Conservation (phyloP, 2,797 vertebrate genomes). For the Petrocephalus schoutedeni region DNA sequence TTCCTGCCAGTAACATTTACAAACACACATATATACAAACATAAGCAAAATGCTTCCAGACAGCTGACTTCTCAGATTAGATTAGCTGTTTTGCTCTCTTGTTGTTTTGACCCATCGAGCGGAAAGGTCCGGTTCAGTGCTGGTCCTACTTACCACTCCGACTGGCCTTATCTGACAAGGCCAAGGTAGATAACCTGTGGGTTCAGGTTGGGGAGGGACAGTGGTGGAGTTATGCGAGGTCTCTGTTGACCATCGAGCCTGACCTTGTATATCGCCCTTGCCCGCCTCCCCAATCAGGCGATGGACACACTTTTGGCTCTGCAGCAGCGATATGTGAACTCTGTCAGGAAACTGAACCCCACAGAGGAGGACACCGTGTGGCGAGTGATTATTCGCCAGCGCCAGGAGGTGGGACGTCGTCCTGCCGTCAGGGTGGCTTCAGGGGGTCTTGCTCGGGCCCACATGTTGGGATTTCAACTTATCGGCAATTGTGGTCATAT, state of each 20-base stretch:
- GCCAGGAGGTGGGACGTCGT: slow-evolving; percentile 61
- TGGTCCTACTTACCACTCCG: neutral
- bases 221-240: neutral
- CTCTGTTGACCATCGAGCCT: neutral
- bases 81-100: neutral
- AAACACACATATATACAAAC: neutral
- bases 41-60: neutral
- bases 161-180: neutral
- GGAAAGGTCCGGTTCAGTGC: neutral
- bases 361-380: slow-evolving; percentile 70
- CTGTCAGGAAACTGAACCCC: slow-evolving; percentile 64
- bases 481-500: neutral
- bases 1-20: neutral
- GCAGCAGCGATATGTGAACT: slow-evolving; percentile 65
- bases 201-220: neutral
- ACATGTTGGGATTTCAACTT: neutral
- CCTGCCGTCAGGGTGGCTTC: neutral
- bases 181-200: neutral
- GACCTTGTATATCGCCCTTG: slow-evolving; percentile 8
- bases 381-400: slow-evolving; percentile 71
- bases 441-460: neutral
- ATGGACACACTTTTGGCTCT: slow-evolving; percentile 66
- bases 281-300: slow-evolving; percentile 51
- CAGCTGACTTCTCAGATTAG: neutral
- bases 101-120: neutral